Evolutionary conservation across 2,797 vertebrate genomes (phyloP).

Genomic region (Acridotheres tristis): DNA sequence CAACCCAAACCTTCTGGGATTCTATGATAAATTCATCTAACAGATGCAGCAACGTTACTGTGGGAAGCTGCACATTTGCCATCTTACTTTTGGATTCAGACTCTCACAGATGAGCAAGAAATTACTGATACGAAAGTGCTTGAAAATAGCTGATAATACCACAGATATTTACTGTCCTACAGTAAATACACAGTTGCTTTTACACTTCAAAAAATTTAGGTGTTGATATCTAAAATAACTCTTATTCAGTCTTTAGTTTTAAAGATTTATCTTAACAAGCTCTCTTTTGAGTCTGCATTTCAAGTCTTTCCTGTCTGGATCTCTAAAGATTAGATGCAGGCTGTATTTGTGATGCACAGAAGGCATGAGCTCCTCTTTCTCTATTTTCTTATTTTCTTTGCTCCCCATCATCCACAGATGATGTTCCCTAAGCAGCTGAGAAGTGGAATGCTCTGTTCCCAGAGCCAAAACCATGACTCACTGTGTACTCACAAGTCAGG

Average conservation of each 20-base stretch:
- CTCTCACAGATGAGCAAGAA: background rate
- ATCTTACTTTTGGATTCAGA: background rate
- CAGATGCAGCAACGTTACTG: rapidly evolving
- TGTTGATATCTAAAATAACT: background rate
- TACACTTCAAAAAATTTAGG: background rate
- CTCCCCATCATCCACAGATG: background rate
- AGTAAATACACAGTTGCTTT: background rate
- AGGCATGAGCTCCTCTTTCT: background rate
- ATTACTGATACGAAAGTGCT: background rate
- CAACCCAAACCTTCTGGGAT: background rate
- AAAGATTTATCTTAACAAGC: background rate
- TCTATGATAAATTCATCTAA: background rate
- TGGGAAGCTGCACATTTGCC: background rate
- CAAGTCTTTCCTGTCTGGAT: background rate
- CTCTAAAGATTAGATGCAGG: background rate
- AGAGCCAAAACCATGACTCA: background rate
- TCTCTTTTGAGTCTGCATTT: background rate
- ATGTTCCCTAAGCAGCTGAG: background rate
- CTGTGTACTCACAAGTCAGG: background rate
- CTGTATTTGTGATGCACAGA: background rate
- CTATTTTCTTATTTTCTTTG: background rate
- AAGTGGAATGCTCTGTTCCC: background rate
- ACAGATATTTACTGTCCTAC: background rate
- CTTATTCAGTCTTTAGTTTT: background rate
- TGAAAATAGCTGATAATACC: background rate